Evolutionary conservation across 2,888 invertebrate genomes (phyloP).

Genomic region (Electrophaes corylata): DNA sequence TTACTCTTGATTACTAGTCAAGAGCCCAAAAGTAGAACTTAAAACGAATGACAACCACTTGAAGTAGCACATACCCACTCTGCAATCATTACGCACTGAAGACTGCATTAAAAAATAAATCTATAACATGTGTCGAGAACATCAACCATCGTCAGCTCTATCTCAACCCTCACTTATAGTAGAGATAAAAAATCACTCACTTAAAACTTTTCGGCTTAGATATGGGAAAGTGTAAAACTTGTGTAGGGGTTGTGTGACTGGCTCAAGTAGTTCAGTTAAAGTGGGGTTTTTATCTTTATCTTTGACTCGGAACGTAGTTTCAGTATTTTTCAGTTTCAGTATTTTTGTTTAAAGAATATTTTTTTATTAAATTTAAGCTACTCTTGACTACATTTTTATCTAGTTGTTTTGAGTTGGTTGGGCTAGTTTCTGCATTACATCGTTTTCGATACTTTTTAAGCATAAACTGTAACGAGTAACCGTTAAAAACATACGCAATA

Average conservation of each 20-base stretch:
- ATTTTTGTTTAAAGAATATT: too few relatives aligned
- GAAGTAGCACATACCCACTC: slow-evolving; percentile 40
- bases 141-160: slow-evolving; percentile 30
- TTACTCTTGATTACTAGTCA: too few relatives aligned
- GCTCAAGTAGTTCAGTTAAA: slow-evolving; percentile 2
- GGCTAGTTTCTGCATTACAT: too few relatives aligned
- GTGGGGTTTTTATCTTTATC: slow-evolving; percentile 5
- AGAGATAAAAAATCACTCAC: slow-evolving; percentile 35
- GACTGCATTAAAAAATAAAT: slow-evolving; percentile 31
- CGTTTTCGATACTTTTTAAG: too few relatives aligned
- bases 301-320: neutral
- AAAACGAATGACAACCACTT: slow-evolving; percentile 29
- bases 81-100: slow-evolving; percentile 37
- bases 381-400: too few relatives aligned
- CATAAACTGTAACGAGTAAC: too few relatives aligned
- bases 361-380: too few relatives aligned
- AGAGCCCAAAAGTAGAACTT: neutral
- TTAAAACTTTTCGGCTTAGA: slow-evolving; percentile 36
- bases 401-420: too few relatives aligned
- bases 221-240: slow-evolving; percentile 33
- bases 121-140: slow-evolving; percentile 37
- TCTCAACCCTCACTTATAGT: slow-evolving; percentile 32
- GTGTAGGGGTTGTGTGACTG: slow-evolving; percentile 14
- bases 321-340: neutral
- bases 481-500: too few relatives aligned